Conservation (phyloP, 2,797 vertebrate species). For the Catamblyrhynchus diadema region DNA sequence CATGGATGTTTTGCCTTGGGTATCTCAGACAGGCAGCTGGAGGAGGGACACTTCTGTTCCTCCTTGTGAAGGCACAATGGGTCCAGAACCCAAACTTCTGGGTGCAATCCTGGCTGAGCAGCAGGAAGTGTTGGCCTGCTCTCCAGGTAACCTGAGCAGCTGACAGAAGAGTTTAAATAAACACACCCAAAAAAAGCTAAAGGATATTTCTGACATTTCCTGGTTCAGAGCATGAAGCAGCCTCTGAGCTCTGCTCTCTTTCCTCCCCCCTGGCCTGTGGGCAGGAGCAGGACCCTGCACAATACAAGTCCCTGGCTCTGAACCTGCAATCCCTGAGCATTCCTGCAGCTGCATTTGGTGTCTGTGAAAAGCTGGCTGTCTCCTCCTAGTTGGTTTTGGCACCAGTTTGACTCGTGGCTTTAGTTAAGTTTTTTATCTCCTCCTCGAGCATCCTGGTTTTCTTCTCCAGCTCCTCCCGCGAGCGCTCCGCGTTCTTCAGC, state of each 20-base stretch:
- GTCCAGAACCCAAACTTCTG: background rate
- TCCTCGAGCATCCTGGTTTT: conserved; percentile 81
- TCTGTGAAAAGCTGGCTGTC: background rate
- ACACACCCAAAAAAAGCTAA: background rate
- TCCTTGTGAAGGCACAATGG: background rate
- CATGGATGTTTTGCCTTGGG: background rate
- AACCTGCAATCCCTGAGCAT: background rate
- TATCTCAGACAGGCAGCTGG: background rate
- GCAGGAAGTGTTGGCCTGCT: background rate
- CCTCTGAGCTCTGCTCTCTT: background rate
- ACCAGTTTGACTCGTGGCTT: conserved; percentile 6
- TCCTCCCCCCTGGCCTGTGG: background rate
- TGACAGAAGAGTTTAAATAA: background rate
- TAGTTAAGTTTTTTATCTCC: conserved; percentile 79
- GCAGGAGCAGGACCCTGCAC: background rate
- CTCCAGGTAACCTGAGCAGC: background rate
- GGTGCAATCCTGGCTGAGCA: background rate
- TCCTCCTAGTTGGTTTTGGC: conserved; percentile 5
- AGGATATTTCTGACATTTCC: background rate
- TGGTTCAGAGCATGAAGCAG: background rate
- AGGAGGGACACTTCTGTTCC: background rate
- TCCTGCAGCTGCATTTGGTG: background rate
- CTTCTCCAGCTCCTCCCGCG: conserved; percentile 77
- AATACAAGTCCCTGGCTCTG: background rate
- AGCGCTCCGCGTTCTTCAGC: conserved; percentile 73